Conservation (phyloP, 1,140 invertebrate species). For the Macrosteles quadrilineatus region DNA sequence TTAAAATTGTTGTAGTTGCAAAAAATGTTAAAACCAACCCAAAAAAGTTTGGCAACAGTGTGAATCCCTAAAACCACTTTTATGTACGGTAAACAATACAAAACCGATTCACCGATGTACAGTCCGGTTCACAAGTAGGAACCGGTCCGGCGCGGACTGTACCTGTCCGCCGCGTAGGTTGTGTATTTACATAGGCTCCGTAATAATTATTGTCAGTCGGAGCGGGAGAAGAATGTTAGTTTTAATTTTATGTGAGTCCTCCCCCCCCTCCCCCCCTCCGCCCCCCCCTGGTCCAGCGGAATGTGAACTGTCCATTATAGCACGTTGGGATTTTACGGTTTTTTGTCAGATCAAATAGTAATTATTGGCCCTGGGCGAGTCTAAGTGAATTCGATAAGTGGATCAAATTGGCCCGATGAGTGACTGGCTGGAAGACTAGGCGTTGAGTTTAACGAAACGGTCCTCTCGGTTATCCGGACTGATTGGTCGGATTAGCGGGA, state of each 20-base stretch:
- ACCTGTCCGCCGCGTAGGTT: neutral
- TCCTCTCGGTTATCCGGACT: no score
- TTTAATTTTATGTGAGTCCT: constrained; percentile 28
- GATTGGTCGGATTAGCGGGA: no score
- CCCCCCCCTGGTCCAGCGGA: neutral
- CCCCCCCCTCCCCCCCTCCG: neutral
- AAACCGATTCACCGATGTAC: no score
- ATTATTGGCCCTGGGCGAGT: neutral
- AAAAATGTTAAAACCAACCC: no score
- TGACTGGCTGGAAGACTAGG: neutral
- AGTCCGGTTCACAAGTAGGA: neutral
- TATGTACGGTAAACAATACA: no score
- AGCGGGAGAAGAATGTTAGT: constrained; percentile 20
- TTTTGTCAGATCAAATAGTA: constrained; percentile 17
- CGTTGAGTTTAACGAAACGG: no score
- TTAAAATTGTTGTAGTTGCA: no score
- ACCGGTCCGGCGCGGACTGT: constrained; percentile 15
- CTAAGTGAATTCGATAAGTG: constrained; percentile 14
- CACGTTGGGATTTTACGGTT: neutral
- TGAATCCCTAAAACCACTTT: no score
- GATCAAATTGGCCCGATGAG: neutral
- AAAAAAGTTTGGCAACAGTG: no score
- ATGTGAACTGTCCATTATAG: constrained; percentile 4
- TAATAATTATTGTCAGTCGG: constrained; percentile 27
- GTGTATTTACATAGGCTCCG: constrained; percentile 23